A percentile compares a stretch with the other conserved stretches of the same genome.
phyloP scores from a whole-genome alignment of 2,113 vertebrate genomes.

The Corydoras maculifer region DNA sequence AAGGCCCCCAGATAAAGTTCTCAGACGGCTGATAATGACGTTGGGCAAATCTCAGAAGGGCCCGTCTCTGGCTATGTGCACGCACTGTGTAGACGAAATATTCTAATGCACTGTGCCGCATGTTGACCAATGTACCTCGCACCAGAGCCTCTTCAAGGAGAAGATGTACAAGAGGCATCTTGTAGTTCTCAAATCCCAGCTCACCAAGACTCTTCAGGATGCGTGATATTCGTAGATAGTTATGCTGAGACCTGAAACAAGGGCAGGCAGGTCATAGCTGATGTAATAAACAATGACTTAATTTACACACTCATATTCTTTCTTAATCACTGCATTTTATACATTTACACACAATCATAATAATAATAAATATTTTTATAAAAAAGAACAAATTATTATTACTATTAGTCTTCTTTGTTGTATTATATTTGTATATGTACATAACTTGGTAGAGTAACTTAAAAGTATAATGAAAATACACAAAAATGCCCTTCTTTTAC shows the following conservation, averaged over 20 bases:
- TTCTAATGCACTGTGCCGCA: constrained; percentile 90
- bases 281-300: too few relatives aligned
- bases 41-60: constrained; percentile 83
- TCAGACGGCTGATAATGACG: constrained; percentile 81
- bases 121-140: constrained; percentile 82
- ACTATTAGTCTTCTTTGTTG: too few relatives aligned
- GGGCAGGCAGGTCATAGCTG: not conserved
- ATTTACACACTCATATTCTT: too few relatives aligned
- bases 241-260: constrained; percentile 85
- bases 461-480: too few relatives aligned
- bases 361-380: too few relatives aligned
- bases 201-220: constrained; percentile 97
- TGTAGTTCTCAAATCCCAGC: constrained; percentile 92
- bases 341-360: too few relatives aligned
- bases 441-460: too few relatives aligned
- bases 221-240: constrained; percentile 93
- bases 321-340: too few relatives aligned
- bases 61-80: constrained; percentile 78
- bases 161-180: constrained; percentile 83
- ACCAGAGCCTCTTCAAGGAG: constrained; percentile 88
- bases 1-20: constrained; percentile 93
- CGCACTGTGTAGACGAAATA: constrained; percentile 95
- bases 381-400: too few relatives aligned
- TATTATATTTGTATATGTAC: too few relatives aligned
- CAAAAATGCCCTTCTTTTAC: too few relatives aligned